These are phyloP conservation scores for Hirundo rustica DNA, from an alignment of 2,797 vertebrate genomes.

Conservation along the genomic window DNA sequence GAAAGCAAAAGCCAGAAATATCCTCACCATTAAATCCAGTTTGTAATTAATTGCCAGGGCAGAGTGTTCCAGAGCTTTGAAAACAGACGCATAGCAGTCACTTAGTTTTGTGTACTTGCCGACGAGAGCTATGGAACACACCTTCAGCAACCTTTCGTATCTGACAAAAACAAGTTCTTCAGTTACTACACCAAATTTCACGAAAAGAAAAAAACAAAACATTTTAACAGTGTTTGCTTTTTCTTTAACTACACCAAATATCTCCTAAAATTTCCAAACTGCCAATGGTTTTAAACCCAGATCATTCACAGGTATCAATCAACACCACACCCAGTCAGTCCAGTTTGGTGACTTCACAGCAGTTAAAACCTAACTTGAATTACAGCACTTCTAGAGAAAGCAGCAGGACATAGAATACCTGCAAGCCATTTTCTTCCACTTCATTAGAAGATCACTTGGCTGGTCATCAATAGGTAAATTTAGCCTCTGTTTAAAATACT, in stretches of 20 bases:
- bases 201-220: background rate
- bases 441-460: slow-evolving; percentile 75
- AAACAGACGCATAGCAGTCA: slow-evolving; percentile 81
- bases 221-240: background rate
- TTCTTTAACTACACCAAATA: background rate
- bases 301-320: background rate
- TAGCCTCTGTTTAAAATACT: slow-evolving; percentile 79
- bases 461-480: slow-evolving; percentile 76
- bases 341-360: background rate
- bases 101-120: slow-evolving; percentile 82
- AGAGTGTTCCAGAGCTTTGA: slow-evolving; percentile 82
- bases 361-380: background rate
- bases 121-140: slow-evolving; percentile 80
- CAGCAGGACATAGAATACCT: slow-evolving; percentile 65
- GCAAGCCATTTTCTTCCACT: slow-evolving; percentile 82
- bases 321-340: background rate
- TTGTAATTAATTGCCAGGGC: slow-evolving; percentile 81
- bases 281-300: background rate
- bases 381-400: background rate
- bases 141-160: slow-evolving; percentile 78
- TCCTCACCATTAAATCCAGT: slow-evolving; percentile 80
- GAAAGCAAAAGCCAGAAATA: background rate
- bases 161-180: slow-evolving; percentile 54
- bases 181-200: background rate
- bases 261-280: background rate